These are phyloP conservation scores for Dinothrombium tinctorium DNA, from an alignment of 1,140 invertebrate genomes.

Conservation along the genomic window DNA sequence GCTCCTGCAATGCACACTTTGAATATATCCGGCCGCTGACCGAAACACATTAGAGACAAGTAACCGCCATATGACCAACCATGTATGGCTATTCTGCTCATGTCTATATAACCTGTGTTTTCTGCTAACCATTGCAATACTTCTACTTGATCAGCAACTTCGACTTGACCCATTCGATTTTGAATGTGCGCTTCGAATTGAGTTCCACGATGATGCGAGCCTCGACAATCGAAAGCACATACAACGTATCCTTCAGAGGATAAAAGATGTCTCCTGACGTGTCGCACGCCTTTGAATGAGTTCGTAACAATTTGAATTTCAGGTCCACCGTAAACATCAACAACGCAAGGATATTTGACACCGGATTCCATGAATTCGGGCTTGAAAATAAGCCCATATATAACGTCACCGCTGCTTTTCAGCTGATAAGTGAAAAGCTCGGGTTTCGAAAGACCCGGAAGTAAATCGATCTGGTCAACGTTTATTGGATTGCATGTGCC, in stretches of 20 bases:
- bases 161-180: slow-evolving; percentile 74
- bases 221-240: slow-evolving; percentile 77
- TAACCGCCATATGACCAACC: slow-evolving; percentile 84
- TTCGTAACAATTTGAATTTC: slow-evolving; percentile 93
- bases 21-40: slow-evolving; percentile 26
- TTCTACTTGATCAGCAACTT: slow-evolving; percentile 70
- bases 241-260: slow-evolving; percentile 91
- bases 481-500: too few species aligned
- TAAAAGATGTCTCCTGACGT: slow-evolving; percentile 77
- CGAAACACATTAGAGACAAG: slow-evolving; percentile 26
- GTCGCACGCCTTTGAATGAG: slow-evolving; percentile 72
- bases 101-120: slow-evolving; percentile 62
- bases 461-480: slow-evolving; percentile 4
- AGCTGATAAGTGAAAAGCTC: slow-evolving; percentile 46
- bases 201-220: slow-evolving; percentile 72
- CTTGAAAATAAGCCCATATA: slow-evolving; percentile 79
- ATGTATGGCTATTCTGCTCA: slow-evolving; percentile 73
- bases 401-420: slow-evolving; percentile 35
- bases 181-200: slow-evolving; percentile 72
- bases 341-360: slow-evolving; percentile 67
- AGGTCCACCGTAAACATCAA: slow-evolving; percentile 92
- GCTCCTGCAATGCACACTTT: slow-evolving; percentile 53
- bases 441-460: slow-evolving; percentile 22
- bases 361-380: slow-evolving; percentile 49
- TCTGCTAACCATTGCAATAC: slow-evolving; percentile 65